Conservation (phyloP, 2,888 invertebrate species). For the Apeira syringaria region DNA sequence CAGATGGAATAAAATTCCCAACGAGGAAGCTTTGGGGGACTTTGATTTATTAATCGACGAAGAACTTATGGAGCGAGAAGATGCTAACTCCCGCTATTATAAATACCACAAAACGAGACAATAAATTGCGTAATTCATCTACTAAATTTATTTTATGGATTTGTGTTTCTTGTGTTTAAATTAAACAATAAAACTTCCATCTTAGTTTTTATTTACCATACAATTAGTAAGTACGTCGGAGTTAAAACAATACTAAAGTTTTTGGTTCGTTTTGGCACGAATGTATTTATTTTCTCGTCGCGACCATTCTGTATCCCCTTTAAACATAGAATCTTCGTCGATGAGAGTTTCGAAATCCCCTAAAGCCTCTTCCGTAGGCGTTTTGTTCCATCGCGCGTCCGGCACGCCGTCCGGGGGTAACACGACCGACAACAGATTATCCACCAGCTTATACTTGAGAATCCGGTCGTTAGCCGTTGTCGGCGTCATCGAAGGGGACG, state of each 20-base stretch:
- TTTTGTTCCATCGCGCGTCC: slow-evolving; percentile 93
- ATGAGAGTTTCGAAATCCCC: slow-evolving; percentile 89
- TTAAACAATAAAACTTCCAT: no score
- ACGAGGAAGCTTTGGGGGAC: slow-evolving; percentile 89
- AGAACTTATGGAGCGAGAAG: slow-evolving; percentile 88
- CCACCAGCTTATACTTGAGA: slow-evolving; percentile 95
- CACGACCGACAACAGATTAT: slow-evolving; percentile 94
- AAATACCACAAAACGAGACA: slow-evolving; percentile 47
- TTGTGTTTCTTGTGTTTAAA: no score
- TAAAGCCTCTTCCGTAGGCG: slow-evolving; percentile 87
- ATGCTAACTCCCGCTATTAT: slow-evolving; percentile 58
- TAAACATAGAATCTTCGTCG: slow-evolving; percentile 89
- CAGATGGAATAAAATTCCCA: slow-evolving; percentile 93
- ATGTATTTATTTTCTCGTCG: slow-evolving; percentile 37
- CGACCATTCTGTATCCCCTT: slow-evolving; percentile 67
- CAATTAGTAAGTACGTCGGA: no score
- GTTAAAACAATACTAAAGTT: no score
- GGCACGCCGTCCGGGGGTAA: slow-evolving; percentile 93
- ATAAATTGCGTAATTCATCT: slow-evolving; percentile 12
- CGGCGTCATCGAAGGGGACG: slow-evolving; percentile 95
- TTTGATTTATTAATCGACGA: slow-evolving; percentile 95
- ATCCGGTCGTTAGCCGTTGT: slow-evolving; percentile 96
- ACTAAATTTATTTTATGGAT: no score
- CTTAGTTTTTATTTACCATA: no score
- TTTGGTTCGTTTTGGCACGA: slow-evolving; percentile 17